Percentiles rank a stretch among this genome's conserved stretches.
phyloP scores from a whole-genome alignment of 2,797 vertebrate species.

The Cephalopachus bancanus region DNA sequence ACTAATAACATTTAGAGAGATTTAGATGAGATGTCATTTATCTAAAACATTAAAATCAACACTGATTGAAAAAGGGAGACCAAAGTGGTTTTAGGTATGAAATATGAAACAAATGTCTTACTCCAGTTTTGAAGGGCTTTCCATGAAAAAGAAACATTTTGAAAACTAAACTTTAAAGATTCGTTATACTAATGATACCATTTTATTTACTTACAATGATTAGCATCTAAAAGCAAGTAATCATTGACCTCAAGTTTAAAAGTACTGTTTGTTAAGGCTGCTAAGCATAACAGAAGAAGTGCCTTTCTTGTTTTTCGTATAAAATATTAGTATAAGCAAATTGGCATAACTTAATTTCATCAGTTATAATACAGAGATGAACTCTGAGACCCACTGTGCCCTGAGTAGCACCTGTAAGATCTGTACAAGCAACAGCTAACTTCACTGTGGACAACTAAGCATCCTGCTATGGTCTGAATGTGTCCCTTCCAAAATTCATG shows the following conservation, averaged over 20 bases:
- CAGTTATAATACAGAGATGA: not conserved
- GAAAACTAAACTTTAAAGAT: slow-evolving; percentile 26
- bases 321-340: slow-evolving; percentile 21
- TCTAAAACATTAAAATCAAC: slow-evolving; percentile 46
- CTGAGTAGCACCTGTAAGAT: not conserved
- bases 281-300: not conserved
- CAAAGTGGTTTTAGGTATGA: not conserved
- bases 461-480: not conserved
- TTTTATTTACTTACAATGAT: slow-evolving; percentile 29
- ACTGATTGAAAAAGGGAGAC: not conserved
- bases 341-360: not conserved
- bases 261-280: not conserved
- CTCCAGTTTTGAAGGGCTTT: not conserved
- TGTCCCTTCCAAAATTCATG: not conserved
- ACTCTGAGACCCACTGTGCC: not conserved
- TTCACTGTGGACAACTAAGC: not conserved
- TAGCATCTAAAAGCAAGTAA: not conserved
- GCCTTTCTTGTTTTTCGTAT: slow-evolving; percentile 17
- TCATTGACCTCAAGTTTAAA: not conserved
- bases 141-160: not conserved
- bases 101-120: not conserved
- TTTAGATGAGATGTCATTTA: slow-evolving; percentile 39
- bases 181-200: not conserved
- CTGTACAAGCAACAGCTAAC: not conserved
- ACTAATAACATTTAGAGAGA: slow-evolving; percentile 48